These are phyloP conservation scores for Actinopyga echinites DNA, from an alignment of 53 echinoderm and acorn worm species.

Conservation along the genomic window DNA sequence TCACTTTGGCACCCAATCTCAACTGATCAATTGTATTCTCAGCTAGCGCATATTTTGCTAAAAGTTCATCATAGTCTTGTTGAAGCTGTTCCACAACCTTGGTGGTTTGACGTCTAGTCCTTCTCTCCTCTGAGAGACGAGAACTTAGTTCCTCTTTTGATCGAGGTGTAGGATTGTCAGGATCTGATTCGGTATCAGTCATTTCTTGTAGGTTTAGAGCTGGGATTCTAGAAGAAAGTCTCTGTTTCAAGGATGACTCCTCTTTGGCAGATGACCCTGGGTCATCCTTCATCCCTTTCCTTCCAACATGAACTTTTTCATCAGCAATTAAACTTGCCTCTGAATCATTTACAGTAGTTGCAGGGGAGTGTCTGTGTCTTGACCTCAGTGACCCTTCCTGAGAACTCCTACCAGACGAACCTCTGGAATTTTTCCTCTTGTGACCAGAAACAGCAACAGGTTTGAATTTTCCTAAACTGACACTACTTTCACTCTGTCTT, in stretches of 20 bases:
- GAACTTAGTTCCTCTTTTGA: slow-evolving; percentile 29
- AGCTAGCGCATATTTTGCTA: slow-evolving; percentile 86
- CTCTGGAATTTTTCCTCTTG: not conserved
- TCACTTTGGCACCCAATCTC: slow-evolving; percentile 85
- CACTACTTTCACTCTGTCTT: not conserved
- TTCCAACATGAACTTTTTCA: not conserved
- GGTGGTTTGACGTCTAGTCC: slow-evolving; percentile 41
- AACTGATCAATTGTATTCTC: slow-evolving; percentile 92
- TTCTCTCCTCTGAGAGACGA: slow-evolving; percentile 23
- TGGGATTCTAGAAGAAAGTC: not conserved
- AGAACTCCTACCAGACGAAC: not conserved
- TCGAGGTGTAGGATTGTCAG: slow-evolving; percentile 5
- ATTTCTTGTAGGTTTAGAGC: not conserved
- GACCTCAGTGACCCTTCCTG: not conserved
- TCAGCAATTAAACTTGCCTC: not conserved
- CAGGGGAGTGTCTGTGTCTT: not conserved
- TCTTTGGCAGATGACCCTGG: too few relatives aligned
- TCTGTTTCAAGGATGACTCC: not conserved
- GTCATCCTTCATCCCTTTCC: not conserved
- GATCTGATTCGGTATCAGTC: slow-evolving; percentile 14
- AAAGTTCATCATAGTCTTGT: slow-evolving; percentile 80
- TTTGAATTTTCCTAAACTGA: slow-evolving; percentile 2
- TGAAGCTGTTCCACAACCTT: slow-evolving; percentile 83
- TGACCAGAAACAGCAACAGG: not conserved
- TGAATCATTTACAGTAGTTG: not conserved